Conservation (phyloP, 2,797 vertebrate species). For the Rhabdomys pumilio region DNA sequence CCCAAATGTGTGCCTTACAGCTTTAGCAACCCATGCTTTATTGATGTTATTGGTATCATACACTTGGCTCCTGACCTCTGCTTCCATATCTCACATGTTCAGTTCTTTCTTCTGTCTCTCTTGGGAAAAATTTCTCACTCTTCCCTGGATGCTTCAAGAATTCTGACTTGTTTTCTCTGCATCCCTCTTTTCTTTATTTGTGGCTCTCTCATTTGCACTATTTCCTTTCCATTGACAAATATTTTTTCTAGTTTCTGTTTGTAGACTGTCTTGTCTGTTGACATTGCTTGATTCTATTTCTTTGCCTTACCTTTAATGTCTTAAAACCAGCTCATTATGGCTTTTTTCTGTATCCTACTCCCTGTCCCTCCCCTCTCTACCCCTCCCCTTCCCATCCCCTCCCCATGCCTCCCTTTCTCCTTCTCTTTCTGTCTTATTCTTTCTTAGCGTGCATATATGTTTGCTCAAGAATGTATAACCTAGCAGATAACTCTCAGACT, state of each 20-base stretch:
- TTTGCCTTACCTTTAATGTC: background rate
- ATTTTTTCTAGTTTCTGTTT: background rate
- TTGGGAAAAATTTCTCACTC: background rate
- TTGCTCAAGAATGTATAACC: background rate
- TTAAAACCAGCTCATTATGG: background rate
- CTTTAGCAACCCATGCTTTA: background rate
- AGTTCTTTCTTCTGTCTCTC: conserved; percentile 18
- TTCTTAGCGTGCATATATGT: too few species aligned
- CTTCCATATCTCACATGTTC: background rate
- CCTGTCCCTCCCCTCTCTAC: too few species aligned
- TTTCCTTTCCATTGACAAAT: background rate
- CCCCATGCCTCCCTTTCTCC: too few species aligned
- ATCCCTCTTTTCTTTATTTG: background rate
- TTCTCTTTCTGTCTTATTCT: background rate
- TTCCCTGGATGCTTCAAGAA: background rate
- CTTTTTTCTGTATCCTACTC: background rate
- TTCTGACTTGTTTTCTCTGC: background rate
- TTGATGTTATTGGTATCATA: background rate
- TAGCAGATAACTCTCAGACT: background rate
- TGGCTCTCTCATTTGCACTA: background rate
- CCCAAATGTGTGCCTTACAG: background rate
- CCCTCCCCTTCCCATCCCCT: background rate
- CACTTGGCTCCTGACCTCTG: background rate
- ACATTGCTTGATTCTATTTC: background rate
- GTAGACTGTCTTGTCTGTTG: background rate